Evolutionary conservation across 2,888 invertebrate species (phyloP), one percentile per base, ranked within the genome.

Genomic region (Pimpla rufipes): DNA sequence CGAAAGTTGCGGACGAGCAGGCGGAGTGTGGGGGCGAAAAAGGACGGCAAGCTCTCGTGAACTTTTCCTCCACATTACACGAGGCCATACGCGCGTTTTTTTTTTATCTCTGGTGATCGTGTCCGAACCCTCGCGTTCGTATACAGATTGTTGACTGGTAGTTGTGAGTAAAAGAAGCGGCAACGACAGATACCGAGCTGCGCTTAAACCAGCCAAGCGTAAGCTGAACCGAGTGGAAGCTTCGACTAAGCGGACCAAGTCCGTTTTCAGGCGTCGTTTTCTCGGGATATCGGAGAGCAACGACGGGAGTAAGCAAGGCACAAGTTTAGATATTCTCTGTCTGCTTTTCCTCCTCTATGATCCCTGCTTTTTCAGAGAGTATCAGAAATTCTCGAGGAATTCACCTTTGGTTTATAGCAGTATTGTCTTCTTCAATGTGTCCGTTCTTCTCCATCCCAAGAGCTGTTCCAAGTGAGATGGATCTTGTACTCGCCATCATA

Each of bases 21-120:
- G n/a, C n/a, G n/a, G 50, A 62, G 70, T 18, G 59, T 35, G 40
- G 23, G 37, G 62, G 21, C 3, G 71, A 81, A 76, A 83, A 78
- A 80, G 67, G 47, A 47, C 18, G 52, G 52, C n/a, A 29, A 29
- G 29, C 16, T 29, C 47, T 47, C 29, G n/a, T 66, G 23, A 66
- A 66, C 45, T 45, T 66, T 47, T 66, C 66, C 47, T 67, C 16
- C n/a, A 47, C 64, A 64, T 64, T 64, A 18, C 47, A 29, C 47
- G 66, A n/a, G 7, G 23, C 18, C 35, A 50, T 50, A 68, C 18
- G 29, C 29, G 50, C 6, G 67, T n/a, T n/a, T n/a, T 50, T 68
- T 3, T 68, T 47, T 68, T 50, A 50, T 50, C 67, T 68, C 7
- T 66, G 16, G 6, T n/a, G 66, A 66, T 66, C 45, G 66, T 18